Evolutionary conservation across 2,888 invertebrate species (phyloP).

Genomic region (Pheosia gnoma): DNA sequence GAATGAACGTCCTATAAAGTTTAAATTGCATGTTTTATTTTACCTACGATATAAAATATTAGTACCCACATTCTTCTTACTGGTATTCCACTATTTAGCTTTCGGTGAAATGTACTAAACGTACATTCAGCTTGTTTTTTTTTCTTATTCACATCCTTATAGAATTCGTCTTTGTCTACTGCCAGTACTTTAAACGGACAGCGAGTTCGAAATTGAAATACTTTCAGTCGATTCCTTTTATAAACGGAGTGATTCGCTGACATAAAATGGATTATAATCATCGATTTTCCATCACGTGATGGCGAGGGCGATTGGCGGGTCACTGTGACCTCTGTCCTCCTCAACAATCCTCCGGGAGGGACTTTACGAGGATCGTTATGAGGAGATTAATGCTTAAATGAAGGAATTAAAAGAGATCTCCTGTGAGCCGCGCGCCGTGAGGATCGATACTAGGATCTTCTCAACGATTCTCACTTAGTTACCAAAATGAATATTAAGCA

Average conservation of each 20-base stretch:
- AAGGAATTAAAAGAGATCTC: constrained; percentile 58
- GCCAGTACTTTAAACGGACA: background rate
- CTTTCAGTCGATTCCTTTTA: constrained; percentile 37
- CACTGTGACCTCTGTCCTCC: constrained; percentile 36
- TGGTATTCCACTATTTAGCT: too few relatives aligned
- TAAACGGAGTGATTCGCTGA: constrained; percentile 38
- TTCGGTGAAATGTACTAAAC: too few relatives aligned
- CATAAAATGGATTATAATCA: constrained; percentile 53
- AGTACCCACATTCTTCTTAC: too few relatives aligned
- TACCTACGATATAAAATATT: too few relatives aligned
- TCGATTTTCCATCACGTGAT: constrained; percentile 59
- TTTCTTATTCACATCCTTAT: background rate
- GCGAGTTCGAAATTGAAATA: constrained; percentile 33
- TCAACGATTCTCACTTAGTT: constrained; percentile 22
- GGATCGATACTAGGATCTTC: constrained; percentile 37
- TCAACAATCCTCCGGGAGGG: constrained; percentile 47
- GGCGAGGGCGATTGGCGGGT: constrained; percentile 35
- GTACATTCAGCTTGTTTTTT: too few relatives aligned
- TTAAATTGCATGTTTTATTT: too few relatives aligned
- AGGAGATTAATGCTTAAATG: constrained; percentile 61
- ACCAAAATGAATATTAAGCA: constrained; percentile 22
- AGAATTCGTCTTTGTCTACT: background rate
- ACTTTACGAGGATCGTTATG: constrained; percentile 54
- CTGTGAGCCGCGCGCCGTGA: constrained; percentile 28
- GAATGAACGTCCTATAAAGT: too few relatives aligned